Base-by-base conservation (phyloP, 1,140 invertebrate species). In the Cydia pomonella region DNA sequence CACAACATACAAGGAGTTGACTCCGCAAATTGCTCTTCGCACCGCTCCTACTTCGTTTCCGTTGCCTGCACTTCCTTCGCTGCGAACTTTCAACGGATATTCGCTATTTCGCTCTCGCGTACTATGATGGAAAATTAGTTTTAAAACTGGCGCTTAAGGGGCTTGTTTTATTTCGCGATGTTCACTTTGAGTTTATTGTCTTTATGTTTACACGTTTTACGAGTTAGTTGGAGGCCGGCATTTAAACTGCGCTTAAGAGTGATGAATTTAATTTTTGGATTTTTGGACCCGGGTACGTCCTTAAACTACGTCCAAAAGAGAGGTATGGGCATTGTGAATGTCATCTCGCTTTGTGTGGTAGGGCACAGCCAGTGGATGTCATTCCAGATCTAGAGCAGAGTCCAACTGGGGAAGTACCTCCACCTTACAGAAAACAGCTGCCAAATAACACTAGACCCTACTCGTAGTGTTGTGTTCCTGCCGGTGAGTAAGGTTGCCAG, bases 101-200 rank as follows among this genome's bases (percentile, higher is more conserved):
- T 59, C 53, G 53, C 53, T 59, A 59, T 59, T 59, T 59, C 53
- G 10, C 53, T 59, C 53, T n/a, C 53, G 18, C 53, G 47, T 7
- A 59, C 53, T 59, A 59, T 59, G 53, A 59, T n/a, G 53, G 53
- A 59, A 59, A 59, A 59, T 59, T 59, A 59, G 53, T 59, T 59
- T 59, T 59, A 59, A 59, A 59, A 59, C 53, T 59, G 18, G 7
- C 18, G 53, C 21, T 59, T 59, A 59, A 59, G 53, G 21, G 53
- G 53, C 53, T 59, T 59, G 18, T 59, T 59, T 50, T 47, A 47
- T 38, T 50, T 50, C 47, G 47, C 16, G 50, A n/a, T 53, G 50
- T 23, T 59, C 53, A 23, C 53, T 59, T 59, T 59, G 53, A 59
- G 47, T 50, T 50, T 50, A 59, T 59, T 59, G 53, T 59, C 47